Percentiles rank a stretch among this genome's conserved stretches.
phyloP scores from a whole-genome alignment of 2,888 invertebrate genomes.

The Opisthograptis luteolata region DNA sequence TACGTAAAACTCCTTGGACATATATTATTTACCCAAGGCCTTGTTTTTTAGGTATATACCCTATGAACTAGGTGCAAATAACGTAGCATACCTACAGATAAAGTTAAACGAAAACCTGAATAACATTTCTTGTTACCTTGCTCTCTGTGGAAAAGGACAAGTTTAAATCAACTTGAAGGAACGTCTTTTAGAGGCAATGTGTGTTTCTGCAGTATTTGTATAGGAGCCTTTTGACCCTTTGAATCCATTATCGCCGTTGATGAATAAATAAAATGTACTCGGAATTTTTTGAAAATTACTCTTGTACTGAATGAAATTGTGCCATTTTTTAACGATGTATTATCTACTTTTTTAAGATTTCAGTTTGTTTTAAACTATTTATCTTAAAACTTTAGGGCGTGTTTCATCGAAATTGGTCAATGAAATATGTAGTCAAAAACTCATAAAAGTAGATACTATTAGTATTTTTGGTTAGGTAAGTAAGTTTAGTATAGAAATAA shows the following conservation, averaged over 20 bases:
- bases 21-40: conserved; percentile 8
- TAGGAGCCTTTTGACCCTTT: not conserved
- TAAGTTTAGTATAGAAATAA: no score
- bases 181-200: not conserved
- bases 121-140: not conserved
- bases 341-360: no score
- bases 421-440: no score
- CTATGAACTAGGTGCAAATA: not conserved
- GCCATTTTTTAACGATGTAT: no score
- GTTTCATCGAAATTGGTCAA: no score
- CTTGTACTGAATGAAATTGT: no score
- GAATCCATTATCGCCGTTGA: not conserved
- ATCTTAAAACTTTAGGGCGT: no score
- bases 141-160: not conserved
- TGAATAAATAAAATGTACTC: not conserved
- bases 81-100: not conserved
- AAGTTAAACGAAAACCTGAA: not conserved
- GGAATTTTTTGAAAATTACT: not conserved
- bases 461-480: no score
- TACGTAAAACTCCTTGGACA: not conserved
- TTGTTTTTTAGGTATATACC: not conserved
- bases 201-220: not conserved
- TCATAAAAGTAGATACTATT: no score
- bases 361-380: no score
- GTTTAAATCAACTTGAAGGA: not conserved